A percentile compares a stretch with the other conserved stretches of the same genome.
Evolutionary conservation across 2,797 vertebrate genomes (phyloP).

Genomic region (Ctenosaura bakeri): DNA sequence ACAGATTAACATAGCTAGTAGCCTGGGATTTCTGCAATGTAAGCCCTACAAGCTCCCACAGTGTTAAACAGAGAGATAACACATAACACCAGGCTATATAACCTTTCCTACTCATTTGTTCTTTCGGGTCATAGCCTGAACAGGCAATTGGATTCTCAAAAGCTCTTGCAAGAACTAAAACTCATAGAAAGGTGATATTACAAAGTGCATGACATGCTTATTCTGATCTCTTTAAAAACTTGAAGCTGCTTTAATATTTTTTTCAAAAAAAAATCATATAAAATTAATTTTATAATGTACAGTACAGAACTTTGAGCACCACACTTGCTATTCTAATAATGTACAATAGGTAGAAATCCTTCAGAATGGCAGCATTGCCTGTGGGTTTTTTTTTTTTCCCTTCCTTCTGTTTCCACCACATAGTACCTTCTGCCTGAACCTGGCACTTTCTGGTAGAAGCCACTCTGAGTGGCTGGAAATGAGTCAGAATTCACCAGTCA

Average conservation of each 20-base stretch:
- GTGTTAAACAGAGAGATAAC: not conserved
- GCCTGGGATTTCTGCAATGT: too few relatives aligned
- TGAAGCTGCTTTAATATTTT: not conserved
- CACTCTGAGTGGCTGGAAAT: not conserved
- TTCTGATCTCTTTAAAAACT: not conserved
- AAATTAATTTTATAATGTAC: not conserved
- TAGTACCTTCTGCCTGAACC: not conserved
- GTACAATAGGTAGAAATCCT: not conserved
- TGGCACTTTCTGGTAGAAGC: not conserved
- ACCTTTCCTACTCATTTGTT: slow-evolving; percentile 32
- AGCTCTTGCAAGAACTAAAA: slow-evolving; percentile 35
- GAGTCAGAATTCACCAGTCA: not conserved
- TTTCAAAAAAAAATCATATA: not conserved
- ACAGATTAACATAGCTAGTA: too few relatives aligned
- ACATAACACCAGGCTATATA: slow-evolving; percentile 24
- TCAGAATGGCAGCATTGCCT: not conserved
- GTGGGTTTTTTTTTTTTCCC: too few relatives aligned
- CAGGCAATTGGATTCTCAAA: slow-evolving; percentile 24
- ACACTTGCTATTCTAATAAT: not conserved
- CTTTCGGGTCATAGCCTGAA: not conserved
- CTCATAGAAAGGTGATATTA: slow-evolving; percentile 16
- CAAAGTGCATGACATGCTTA: not conserved
- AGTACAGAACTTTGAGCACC: not conserved
- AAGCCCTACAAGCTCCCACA: not conserved
- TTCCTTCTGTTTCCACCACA: too few relatives aligned